phyloP scores from a whole-genome alignment of 2,797 vertebrate genomes.

The Falco berigora region DNA sequence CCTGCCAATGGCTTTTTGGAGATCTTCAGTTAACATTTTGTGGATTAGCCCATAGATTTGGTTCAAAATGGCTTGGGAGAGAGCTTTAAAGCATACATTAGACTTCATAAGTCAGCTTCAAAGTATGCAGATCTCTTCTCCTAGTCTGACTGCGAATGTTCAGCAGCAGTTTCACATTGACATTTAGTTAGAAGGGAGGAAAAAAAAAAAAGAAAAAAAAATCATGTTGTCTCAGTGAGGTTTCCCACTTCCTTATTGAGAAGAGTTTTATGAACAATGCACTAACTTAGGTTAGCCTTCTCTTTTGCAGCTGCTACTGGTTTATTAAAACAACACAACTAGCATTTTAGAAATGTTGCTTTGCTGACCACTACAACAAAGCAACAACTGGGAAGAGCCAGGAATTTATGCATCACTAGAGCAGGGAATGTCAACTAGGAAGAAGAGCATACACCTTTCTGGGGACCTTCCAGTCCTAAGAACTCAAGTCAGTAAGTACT shows the following conservation, averaged over 20 bases:
- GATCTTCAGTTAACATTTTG: neutral
- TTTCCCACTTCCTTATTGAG: conserved; percentile 48
- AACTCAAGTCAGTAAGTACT: neutral
- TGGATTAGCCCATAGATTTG: neutral
- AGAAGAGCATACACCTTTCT: neutral
- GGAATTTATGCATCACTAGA: neutral
- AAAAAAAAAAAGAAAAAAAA: neutral
- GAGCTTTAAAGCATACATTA: neutral
- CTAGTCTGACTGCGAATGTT: neutral
- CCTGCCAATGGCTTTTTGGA: neutral
- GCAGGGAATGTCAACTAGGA: neutral
- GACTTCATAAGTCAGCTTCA: neutral
- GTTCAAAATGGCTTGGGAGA: neutral
- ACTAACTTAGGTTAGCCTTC: neutral
- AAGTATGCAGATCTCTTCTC: neutral
- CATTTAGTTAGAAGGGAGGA: neutral
- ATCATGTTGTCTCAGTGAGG: conserved; percentile 8
- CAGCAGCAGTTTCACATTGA: conserved; percentile 1
- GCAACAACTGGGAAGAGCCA: neutral
- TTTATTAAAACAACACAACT: neutral
- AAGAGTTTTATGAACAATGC: neutral
- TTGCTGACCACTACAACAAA: neutral
- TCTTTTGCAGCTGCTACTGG: neutral
- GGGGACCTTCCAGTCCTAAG: neutral
- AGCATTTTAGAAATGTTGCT: neutral